Percentiles rank a stretch among this genome's conserved stretches.
Conservation (phyloP, 2,113 vertebrate species). For the Cairina moschata region DNA sequence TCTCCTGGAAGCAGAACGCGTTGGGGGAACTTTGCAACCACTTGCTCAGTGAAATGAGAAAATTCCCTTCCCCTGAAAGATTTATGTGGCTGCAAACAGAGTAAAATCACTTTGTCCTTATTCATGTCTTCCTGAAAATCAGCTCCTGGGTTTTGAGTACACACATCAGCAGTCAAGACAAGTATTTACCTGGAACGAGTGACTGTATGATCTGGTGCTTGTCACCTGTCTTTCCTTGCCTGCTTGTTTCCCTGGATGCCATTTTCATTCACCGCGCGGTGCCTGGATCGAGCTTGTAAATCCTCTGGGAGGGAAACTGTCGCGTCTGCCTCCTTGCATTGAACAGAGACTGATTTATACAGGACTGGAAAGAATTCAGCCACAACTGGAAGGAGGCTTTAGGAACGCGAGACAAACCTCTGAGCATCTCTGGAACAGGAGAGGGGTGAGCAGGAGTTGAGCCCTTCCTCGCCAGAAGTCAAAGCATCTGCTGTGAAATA, state of each 20-base stretch:
- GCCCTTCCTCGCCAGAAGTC: neutral
- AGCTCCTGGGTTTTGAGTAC: neutral
- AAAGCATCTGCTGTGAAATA: neutral
- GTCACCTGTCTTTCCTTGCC: neutral
- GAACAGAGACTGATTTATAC: neutral
- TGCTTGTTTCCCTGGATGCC: neutral
- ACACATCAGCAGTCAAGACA: neutral
- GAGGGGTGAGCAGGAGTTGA: neutral
- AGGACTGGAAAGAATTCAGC: neutral
- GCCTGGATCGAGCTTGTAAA: neutral
- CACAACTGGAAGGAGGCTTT: neutral
- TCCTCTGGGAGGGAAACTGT: neutral
- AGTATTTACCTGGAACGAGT: neutral
- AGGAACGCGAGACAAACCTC: rapidly evolving
- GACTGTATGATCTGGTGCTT: neutral
- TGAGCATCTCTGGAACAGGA: neutral
- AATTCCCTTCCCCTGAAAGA: neutral
- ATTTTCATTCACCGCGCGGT: rapidly evolving
- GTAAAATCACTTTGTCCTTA: neutral
- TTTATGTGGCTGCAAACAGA: neutral
- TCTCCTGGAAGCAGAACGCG: neutral
- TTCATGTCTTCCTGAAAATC: neutral
- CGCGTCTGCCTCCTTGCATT: neutral
- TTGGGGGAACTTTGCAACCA: neutral
- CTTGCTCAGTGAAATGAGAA: neutral